Percentiles rank a stretch among this genome's conserved stretches.
These are phyloP conservation scores for Meandrusa payeni DNA, from an alignment of 2,888 invertebrate species.

Conservation along the genomic window DNA sequence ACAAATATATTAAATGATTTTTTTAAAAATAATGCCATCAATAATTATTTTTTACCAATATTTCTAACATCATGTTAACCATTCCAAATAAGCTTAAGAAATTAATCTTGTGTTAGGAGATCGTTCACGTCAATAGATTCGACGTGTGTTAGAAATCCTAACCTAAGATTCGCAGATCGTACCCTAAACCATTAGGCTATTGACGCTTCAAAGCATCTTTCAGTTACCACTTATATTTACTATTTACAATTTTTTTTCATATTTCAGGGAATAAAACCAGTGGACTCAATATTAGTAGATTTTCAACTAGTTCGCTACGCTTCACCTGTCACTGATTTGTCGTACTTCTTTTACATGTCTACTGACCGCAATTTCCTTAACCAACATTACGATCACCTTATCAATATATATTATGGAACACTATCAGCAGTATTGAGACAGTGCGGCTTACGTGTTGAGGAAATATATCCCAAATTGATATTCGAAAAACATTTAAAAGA, in stretches of 20 bases:
- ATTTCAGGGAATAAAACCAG: slow-evolving; percentile 52
- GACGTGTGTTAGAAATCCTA: too few relatives aligned
- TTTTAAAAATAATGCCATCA: too few relatives aligned
- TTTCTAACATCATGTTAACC: too few relatives aligned
- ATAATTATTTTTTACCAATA: too few relatives aligned
- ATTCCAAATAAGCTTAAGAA: too few relatives aligned
- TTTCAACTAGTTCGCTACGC: slow-evolving; percentile 53
- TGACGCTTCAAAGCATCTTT: too few relatives aligned
- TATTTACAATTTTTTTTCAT: slow-evolving; percentile 26
- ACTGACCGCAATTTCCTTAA: slow-evolving; percentile 47
- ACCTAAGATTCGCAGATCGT: too few relatives aligned
- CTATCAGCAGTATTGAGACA: slow-evolving; percentile 53
- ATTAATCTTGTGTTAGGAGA: too few relatives aligned
- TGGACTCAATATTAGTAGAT: slow-evolving; percentile 55
- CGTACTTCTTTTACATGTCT: slow-evolving; percentile 60
- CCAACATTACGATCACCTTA: slow-evolving; percentile 45
- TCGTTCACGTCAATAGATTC: too few relatives aligned
- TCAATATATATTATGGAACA: slow-evolving; percentile 56
- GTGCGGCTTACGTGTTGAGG: slow-evolving; percentile 47
- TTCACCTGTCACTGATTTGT: slow-evolving; percentile 58
- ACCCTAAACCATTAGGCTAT: too few relatives aligned
- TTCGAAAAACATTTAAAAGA: slow-evolving; percentile 50
- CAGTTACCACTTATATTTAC: too few relatives aligned
- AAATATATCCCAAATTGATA: slow-evolving; percentile 48
- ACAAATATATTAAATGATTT: too few relatives aligned